Percentiles rank a stretch among this genome's conserved stretches.
These are phyloP conservation scores for Chamaedrilus cognettii DNA, from an alignment of 2,888 invertebrate species.

Conservation along the genomic window DNA sequence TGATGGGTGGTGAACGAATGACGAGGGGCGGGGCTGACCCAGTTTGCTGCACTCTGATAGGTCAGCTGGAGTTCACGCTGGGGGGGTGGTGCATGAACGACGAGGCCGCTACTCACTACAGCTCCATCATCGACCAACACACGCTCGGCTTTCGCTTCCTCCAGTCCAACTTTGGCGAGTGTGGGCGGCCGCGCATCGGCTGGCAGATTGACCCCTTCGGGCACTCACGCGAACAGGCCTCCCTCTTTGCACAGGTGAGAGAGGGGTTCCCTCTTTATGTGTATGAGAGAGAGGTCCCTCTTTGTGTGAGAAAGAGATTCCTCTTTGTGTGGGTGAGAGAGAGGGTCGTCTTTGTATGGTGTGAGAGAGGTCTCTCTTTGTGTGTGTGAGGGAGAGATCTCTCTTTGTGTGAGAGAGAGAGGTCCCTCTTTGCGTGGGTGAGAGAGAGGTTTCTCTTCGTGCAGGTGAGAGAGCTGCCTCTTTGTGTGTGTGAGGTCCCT, in stretches of 20 bases:
- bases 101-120: constrained; percentile 64
- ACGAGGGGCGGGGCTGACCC: too few species aligned
- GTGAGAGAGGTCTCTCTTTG: neutral
- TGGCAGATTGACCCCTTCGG: constrained; percentile 92
- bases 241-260: constrained; percentile 63
- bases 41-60: constrained; percentile 39
- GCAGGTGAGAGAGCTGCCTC: too few species aligned
- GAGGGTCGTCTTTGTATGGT: neutral
- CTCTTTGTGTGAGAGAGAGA: too few species aligned
- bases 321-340: too few species aligned
- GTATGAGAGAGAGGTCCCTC: neutral
- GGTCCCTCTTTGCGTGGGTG: too few species aligned
- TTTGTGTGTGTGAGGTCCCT: too few species aligned
- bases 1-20: too few species aligned
- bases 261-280: too few species aligned
- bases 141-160: constrained; percentile 63
- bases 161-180: constrained; percentile 62
- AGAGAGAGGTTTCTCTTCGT: neutral
- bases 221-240: constrained; percentile 84
- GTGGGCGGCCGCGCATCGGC: constrained; percentile 74
- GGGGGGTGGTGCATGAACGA: constrained; percentile 66
- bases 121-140: constrained; percentile 65
- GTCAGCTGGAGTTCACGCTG: constrained; percentile 60
- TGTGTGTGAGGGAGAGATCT: too few species aligned
- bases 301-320: too few species aligned